Evolutionary conservation across 2,797 vertebrate species (phyloP), one percentile per base, ranked within the genome.

Genomic region (Thalassophryne amazonica): DNA sequence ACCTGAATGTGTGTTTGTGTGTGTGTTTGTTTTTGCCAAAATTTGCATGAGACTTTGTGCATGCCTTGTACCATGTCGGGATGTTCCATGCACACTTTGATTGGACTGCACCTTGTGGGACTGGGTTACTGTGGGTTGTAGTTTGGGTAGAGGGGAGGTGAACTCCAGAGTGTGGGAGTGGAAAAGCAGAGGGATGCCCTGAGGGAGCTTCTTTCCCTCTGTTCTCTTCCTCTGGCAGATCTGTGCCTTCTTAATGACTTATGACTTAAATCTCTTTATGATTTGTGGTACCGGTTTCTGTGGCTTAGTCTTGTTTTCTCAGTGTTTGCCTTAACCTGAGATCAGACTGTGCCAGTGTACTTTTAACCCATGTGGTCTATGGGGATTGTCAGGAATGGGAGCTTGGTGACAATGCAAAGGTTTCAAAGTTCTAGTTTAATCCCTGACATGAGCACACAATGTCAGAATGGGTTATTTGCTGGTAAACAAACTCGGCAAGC

Each of bases 11-110:
- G 29, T 32, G 41, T 17, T 48, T 45, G 49, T 42, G 34, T 38
- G 35, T 56, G 50, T 47, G 24, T 42, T 29, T 46, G 42, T 51
- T 32, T 33, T 25, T 52, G 54, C n/a, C n/a, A n/a, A n/a, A 49
- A 47, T 45, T 27, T 37, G 32, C 55, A 48, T 60, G 46, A 45
- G 35, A 39, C 47, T 46, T 23, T n/a, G n/a, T n/a, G n/a, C n/a
- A n/a, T n/a, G n/a, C n/a, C n/a, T n/a, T n/a, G n/a, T n/a, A n/a
- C n/a, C n/a, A n/a, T n/a, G 50, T 45, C 15, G 60, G 51, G 71
- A 65, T 58, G 46, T 62, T 76, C 84, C 76, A 81, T 33, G 88
- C 85, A 90, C 80, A 85, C 85, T 92, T 89, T 93, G 86, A 94
- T 94, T 94, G 92, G 92, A 86, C 91, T 10, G 81, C 25, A 81